phyloP scores from a whole-genome alignment of 2,888 invertebrate species.

The Nomada flava region DNA sequence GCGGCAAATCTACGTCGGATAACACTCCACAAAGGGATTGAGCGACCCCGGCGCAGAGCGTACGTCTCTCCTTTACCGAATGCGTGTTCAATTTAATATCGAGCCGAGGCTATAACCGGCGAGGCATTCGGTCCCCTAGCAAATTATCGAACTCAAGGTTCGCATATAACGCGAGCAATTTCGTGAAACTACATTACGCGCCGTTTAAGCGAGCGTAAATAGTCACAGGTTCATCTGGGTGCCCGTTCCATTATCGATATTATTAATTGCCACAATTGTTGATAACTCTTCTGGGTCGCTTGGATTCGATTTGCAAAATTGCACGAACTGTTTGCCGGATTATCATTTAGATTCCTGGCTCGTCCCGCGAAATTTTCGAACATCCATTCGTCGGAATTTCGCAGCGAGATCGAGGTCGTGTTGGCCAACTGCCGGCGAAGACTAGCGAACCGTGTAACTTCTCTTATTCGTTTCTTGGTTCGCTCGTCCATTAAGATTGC shows the following conservation, averaged over 20 bases:
- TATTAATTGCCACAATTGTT: background rate
- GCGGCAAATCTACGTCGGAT: slow-evolving; percentile 8
- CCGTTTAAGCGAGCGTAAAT: slow-evolving; percentile 32
- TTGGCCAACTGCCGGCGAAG: slow-evolving; percentile 5
- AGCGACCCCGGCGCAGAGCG: slow-evolving; percentile 30
- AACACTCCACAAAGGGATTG: slow-evolving; percentile 36
- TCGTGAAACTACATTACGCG: slow-evolving; percentile 43
- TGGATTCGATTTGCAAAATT: background rate
- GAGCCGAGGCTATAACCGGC: slow-evolving; percentile 16
- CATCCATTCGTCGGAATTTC: slow-evolving; percentile 9
- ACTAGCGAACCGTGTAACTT: slow-evolving; percentile 22
- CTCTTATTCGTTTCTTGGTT: slow-evolving; percentile 14
- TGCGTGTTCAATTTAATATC: slow-evolving; percentile 61
- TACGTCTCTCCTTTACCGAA: slow-evolving; percentile 48
- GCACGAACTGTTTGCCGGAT: background rate
- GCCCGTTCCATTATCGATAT: slow-evolving; percentile 2
- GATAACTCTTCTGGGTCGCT: background rate
- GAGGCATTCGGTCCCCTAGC: slow-evolving; percentile 12
- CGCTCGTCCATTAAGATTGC: slow-evolving; percentile 32
- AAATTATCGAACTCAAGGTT: slow-evolving; percentile 39
- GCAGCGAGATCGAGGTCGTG: background rate
- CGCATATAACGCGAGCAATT: slow-evolving; percentile 42
- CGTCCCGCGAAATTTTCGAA: slow-evolving; percentile 6
- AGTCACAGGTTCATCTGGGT: background rate
- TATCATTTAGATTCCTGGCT: slow-evolving; percentile 3